phyloP scores from a whole-genome alignment of 2,888 invertebrate species.

The Plutella xylostella region DNA sequence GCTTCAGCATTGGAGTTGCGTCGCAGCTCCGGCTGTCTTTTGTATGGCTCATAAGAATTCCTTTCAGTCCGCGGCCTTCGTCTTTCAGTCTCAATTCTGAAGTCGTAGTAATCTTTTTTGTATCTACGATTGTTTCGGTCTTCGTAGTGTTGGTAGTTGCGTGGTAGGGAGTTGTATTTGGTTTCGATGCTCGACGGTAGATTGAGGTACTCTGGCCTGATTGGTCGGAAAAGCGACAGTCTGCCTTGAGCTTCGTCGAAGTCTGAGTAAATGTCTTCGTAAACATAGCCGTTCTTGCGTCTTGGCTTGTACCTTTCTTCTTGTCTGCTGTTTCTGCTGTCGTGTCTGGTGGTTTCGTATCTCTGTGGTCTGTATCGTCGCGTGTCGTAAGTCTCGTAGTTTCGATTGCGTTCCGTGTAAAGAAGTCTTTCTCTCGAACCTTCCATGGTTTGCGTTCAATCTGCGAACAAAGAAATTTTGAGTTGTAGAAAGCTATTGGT shows the following conservation, averaged over 20 bases:
- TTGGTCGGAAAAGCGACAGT: slow-evolving; percentile 57
- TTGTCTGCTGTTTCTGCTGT: not conserved
- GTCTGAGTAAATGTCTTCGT: slow-evolving; percentile 63
- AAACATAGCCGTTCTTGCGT: slow-evolving; percentile 58
- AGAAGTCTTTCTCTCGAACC: slow-evolving; percentile 56
- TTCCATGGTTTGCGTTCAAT: slow-evolving; percentile 43
- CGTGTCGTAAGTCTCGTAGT: slow-evolving; percentile 15
- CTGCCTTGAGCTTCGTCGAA: slow-evolving; percentile 61
- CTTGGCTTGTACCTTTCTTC: slow-evolving; percentile 27
- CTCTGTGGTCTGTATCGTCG: slow-evolving; percentile 9
- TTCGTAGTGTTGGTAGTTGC: slow-evolving; percentile 50
- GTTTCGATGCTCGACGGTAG: slow-evolving; percentile 47
- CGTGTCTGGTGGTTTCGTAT: slow-evolving; percentile 16
- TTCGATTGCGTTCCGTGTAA: slow-evolving; percentile 43
- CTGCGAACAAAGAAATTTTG: slow-evolving; percentile 37
- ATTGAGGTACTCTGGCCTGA: slow-evolving; percentile 59
- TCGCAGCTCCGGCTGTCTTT: slow-evolving; percentile 11
- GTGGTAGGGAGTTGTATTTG: slow-evolving; percentile 56
- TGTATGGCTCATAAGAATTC: slow-evolving; percentile 35
- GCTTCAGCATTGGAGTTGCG: slow-evolving; percentile 6
- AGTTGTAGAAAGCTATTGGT: not conserved
- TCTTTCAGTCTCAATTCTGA: slow-evolving; percentile 49
- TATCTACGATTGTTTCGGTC: slow-evolving; percentile 35
- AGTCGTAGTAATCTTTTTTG: slow-evolving; percentile 58
- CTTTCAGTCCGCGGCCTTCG: slow-evolving; percentile 22